Base-by-base conservation (phyloP, 2,797 vertebrate genomes). In the Neoniphon sammara region DNA sequence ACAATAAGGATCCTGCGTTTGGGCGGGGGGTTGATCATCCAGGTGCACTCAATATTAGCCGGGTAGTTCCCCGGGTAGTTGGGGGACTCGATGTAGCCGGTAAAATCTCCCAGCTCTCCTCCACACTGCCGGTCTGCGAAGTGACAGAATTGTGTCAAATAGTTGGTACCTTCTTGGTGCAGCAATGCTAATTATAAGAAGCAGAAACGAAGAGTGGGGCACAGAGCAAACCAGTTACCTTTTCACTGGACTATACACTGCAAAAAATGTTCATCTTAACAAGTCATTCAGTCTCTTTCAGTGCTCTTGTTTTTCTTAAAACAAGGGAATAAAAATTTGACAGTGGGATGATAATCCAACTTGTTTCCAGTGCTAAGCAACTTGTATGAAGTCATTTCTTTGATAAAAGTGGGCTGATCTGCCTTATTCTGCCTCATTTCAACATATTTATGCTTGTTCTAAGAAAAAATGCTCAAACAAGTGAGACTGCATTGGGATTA, bases 41-140 rank as follows among this genome's bases (percentile, higher is more conserved):
- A 99, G 0, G 95, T 98, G 82, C 98, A 99, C 85, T 99, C 98
- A 0, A 94, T 90, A 61, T 99, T 99, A 60, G 98, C 96, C 1
- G 98, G 97, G 87, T 99, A 99, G 91, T 99, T 96, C 66, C 98
- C 98, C 0, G 98, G 98, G 65, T 97, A 99, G 93, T 99, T 99
- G 53, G 98, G 98, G 2, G 98, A 99, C 87, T 99, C 98, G 0
- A 99, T 97, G 84, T 95, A 99, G 9, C 98, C 98, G 0, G 95
- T 97, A 89, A 95, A 99, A 62, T 99, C 96, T 71, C 98, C 98
- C 66, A 99, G 94, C 65, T 98, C 95, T 75, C 98, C 98, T 71
- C 97, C 96, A 89, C 98, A 99, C 52, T 94, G 95, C 70, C 96
- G 94, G 88, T 98, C 98, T 99, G 91, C 49, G 77, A 93, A 85